Evolutionary conservation across 1,140 invertebrate genomes (phyloP).

Genomic region (Mya arenaria): DNA sequence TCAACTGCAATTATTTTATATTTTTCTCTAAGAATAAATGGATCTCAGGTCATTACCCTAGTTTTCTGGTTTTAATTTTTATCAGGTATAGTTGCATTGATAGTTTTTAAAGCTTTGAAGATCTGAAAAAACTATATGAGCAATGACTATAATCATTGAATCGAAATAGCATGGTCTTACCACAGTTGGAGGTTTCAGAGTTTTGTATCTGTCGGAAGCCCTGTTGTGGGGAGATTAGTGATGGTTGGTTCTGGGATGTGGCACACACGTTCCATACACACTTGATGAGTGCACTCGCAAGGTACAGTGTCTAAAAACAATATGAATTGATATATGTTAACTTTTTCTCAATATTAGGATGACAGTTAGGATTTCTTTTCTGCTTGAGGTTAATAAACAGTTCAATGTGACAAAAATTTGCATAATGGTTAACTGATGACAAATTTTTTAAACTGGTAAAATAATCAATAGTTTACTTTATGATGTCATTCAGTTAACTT

Average conservation of each 20-base stretch:
- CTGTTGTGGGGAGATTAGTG: constrained; percentile 25
- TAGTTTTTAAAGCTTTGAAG: too few species aligned
- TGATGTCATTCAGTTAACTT: background rate
- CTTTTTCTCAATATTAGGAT: background rate
- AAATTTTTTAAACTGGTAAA: background rate
- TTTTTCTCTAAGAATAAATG: too few species aligned
- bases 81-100: too few species aligned
- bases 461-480: background rate
- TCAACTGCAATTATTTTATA: too few species aligned
- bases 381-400: background rate
- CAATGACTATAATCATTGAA: too few species aligned
- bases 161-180: too few species aligned
- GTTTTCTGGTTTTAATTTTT: too few species aligned
- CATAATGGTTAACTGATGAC: background rate
- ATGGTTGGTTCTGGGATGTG: constrained; percentile 78
- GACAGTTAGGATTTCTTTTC: background rate
- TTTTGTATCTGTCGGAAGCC: constrained; percentile 4
- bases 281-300: constrained; percentile 94
- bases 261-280: constrained; percentile 90
- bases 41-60: too few species aligned
- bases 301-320: constrained; percentile 87
- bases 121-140: too few species aligned
- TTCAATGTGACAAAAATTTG: background rate
- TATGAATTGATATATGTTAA: background rate
- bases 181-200: too few species aligned